phyloP scores from a whole-genome alignment of 2,888 invertebrate species.

The Heterodera filipjevi region DNA sequence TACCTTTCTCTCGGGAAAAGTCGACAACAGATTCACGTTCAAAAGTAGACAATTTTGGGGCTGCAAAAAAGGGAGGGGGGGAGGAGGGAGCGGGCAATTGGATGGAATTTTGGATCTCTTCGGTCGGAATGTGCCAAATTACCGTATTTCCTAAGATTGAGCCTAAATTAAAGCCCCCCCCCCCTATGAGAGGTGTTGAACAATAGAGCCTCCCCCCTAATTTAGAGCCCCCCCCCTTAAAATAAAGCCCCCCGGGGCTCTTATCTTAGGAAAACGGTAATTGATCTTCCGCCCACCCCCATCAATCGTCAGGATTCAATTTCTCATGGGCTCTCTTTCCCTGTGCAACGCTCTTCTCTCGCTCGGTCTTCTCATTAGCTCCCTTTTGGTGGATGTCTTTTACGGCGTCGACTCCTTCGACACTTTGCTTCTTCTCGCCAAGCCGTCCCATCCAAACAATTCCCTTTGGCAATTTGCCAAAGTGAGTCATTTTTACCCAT shows the following conservation, averaged over 20 bases:
- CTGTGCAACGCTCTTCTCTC: slow-evolving; percentile 46
- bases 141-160: too few relatives aligned
- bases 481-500: slow-evolving; percentile 32
- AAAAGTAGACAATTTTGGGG: background rate
- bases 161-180: too few relatives aligned
- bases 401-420: slow-evolving; percentile 53
- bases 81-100: background rate
- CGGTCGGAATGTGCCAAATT: background rate
- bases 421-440: slow-evolving; percentile 42
- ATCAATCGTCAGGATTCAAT: slow-evolving; percentile 39
- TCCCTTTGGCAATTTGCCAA: slow-evolving; percentile 41
- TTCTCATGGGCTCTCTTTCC: slow-evolving; percentile 46
- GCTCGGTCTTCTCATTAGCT: slow-evolving; percentile 44
- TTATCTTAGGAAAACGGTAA: background rate
- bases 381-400: slow-evolving; percentile 49
- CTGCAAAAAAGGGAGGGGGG: background rate
- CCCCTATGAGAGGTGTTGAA: too few relatives aligned
- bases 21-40: slow-evolving; percentile 31
- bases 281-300: background rate
- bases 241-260: background rate
- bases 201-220: too few relatives aligned
- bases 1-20: slow-evolving; percentile 38
- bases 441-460: background rate
- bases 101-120: background rate
- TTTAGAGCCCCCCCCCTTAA: too few relatives aligned